phyloP scores from a whole-genome alignment of 2,797 vertebrate genomes.

The Zenarchopterus dispar region DNA sequence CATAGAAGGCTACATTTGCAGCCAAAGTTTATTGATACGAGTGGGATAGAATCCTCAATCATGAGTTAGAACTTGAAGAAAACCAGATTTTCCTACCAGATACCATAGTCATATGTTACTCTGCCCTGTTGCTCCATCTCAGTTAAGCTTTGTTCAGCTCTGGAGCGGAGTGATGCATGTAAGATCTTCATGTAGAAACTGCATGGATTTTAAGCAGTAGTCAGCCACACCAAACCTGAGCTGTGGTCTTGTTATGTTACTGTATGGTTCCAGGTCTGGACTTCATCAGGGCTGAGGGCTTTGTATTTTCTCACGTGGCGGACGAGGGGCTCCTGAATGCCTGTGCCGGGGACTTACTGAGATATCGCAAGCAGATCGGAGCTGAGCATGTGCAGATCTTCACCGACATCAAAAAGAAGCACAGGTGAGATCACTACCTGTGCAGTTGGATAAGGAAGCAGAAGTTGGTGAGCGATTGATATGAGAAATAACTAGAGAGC shows the following conservation, averaged over 20 bases:
- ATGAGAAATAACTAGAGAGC: background rate
- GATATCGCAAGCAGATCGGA: constrained; percentile 87
- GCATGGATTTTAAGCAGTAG: too few relatives aligned
- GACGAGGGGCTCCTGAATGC: constrained; percentile 89
- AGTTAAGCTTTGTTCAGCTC: constrained; percentile 3
- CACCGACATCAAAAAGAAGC: constrained; percentile 93
- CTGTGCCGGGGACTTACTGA: constrained; percentile 86
- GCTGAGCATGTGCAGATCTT: constrained; percentile 88
- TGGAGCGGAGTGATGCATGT: too few relatives aligned
- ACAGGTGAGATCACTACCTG: constrained; percentile 78
- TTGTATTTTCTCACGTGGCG: constrained; percentile 87
- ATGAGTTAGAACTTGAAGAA: too few relatives aligned
- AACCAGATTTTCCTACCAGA: background rate
- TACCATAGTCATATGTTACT: background rate
- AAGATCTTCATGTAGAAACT: too few relatives aligned
- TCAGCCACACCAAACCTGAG: too few relatives aligned
- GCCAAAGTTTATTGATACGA: too few relatives aligned
- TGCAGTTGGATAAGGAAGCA: background rate
- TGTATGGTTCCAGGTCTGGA: constrained; percentile 76
- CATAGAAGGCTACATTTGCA: too few relatives aligned
- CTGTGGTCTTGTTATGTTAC: background rate
- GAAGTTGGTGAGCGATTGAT: background rate
- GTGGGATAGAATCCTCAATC: too few relatives aligned
- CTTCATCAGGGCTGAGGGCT: constrained; percentile 88
- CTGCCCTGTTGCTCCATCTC: background rate